Evolutionary conservation across 2,797 vertebrate genomes (phyloP).

Genomic region (Lagocephalus sceleratus): DNA sequence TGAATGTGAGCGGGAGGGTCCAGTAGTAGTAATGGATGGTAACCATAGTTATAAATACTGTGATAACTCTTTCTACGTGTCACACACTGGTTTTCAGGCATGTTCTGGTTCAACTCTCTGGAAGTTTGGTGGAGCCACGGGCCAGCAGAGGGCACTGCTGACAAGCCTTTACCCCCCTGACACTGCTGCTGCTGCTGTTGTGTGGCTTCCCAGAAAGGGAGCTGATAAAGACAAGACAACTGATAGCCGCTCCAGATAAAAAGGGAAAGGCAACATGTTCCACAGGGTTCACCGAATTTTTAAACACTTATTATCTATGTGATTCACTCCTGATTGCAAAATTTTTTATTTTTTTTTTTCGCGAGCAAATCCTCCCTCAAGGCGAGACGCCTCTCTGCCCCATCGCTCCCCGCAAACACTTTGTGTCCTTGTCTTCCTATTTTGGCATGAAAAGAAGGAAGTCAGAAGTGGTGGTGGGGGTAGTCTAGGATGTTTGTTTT

Average conservation of each 20-base stretch:
- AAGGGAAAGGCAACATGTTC: conserved; percentile 50
- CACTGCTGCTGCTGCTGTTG: conserved; percentile 35
- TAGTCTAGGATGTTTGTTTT: conserved; percentile 18
- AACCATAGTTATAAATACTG: too few species aligned
- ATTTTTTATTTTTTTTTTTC: too few species aligned
- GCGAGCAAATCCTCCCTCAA: conserved; percentile 74
- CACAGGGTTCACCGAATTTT: conserved; percentile 73
- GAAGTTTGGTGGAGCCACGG: conserved; percentile 27
- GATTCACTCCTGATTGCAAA: conserved; percentile 78
- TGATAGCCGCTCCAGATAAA: conserved; percentile 71
- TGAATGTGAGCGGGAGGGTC: too few species aligned
- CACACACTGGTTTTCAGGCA: conserved; percentile 4
- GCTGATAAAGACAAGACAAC: conserved; percentile 73
- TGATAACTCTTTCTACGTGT: too few species aligned
- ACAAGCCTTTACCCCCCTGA: conserved; percentile 61
- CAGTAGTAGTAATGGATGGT: too few species aligned
- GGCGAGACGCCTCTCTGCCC: conserved; percentile 47
- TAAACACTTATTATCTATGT: conserved; percentile 79
- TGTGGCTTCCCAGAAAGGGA: conserved; percentile 60
- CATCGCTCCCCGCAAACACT: conserved; percentile 16
- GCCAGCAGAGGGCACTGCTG: conserved; percentile 77
- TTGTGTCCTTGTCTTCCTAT: conserved; percentile 70
- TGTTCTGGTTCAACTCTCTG: not conserved
- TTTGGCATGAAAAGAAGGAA: conserved; percentile 45
- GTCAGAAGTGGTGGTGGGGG: conserved; percentile 5